Conservation (phyloP, 2,797 vertebrate species). For the Gobionotothen gibberifrons region DNA sequence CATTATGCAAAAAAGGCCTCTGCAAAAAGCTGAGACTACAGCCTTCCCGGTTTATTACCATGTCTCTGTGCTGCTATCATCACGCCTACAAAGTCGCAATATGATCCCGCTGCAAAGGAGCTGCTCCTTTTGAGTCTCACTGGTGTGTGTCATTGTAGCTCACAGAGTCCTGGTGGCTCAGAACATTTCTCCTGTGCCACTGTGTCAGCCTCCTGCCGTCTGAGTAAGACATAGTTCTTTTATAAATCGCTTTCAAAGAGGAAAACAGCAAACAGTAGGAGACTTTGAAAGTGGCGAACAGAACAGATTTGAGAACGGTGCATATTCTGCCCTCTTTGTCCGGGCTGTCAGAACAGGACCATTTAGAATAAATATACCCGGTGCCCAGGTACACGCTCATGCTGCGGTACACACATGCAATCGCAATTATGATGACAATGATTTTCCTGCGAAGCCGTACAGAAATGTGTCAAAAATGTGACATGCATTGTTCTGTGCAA, state of each 20-base stretch:
- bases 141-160: conserved; percentile 43
- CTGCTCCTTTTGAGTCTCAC: conserved; percentile 49
- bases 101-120: conserved; percentile 53
- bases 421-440: conserved; percentile 71
- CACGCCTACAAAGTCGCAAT: conserved; percentile 57
- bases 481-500: conserved; percentile 70
- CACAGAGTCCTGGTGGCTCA: conserved; percentile 39
- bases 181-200: conserved; percentile 49
- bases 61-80: conserved; percentile 56
- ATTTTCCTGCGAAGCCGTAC: conserved; percentile 59
- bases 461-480: conserved; percentile 73
- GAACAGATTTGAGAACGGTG: conserved; percentile 39
- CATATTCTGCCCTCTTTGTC: conserved; percentile 55
- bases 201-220: conserved; percentile 54
- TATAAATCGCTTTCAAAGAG: conserved; percentile 51
- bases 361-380: conserved; percentile 48
- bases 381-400: conserved; percentile 44
- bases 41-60: conserved; percentile 44
- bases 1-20: conserved; percentile 59
- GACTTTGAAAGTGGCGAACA: conserved; percentile 41
- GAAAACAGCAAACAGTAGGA: conserved; percentile 60
- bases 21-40: conserved; percentile 36
- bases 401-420: conserved; percentile 61
- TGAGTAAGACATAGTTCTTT: conserved; percentile 45
- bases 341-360: conserved; percentile 56